phyloP scores from a whole-genome alignment of 2,113 vertebrate genomes.

The Struthidea cinerea region DNA sequence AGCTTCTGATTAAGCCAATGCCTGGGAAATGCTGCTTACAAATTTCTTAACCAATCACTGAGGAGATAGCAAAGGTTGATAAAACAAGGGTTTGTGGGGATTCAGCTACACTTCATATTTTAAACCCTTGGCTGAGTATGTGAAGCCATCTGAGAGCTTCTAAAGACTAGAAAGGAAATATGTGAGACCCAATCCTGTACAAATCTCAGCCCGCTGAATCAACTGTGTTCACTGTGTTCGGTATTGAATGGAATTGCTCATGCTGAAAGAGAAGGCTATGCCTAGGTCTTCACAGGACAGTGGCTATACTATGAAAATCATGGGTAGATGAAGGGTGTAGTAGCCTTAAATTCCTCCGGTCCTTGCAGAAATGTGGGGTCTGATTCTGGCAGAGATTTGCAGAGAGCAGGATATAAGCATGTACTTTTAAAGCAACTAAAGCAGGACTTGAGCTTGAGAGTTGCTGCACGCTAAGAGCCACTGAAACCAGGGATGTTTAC shows the following conservation, averaged over 20 bases:
- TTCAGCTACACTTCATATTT: conserved; percentile 38
- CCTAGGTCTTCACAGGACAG: neutral
- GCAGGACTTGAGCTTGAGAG: neutral
- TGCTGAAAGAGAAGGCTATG: neutral
- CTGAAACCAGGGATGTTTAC: neutral
- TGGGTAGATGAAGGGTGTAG: neutral
- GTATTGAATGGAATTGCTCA: neutral
- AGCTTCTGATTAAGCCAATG: neutral
- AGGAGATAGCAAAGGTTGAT: neutral
- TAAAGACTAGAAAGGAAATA: neutral
- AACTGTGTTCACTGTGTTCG: neutral
- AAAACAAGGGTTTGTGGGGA: neutral
- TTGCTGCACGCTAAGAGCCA: neutral
- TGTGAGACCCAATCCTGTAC: neutral
- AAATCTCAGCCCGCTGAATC: neutral
- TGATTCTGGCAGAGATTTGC: neutral
- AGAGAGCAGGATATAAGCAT: neutral
- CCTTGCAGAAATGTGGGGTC: neutral
- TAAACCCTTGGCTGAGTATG: neutral
- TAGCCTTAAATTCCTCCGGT: neutral
- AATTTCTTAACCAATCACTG: neutral
- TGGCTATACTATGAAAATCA: neutral
- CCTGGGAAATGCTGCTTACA: neutral
- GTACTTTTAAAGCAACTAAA: neutral
- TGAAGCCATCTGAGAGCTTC: conserved; percentile 4